Percentiles rank a stretch among this genome's conserved stretches.
Conservation (phyloP, 2,113 vertebrate genomes). For the Brachyhypopomus occidentalis region DNA sequence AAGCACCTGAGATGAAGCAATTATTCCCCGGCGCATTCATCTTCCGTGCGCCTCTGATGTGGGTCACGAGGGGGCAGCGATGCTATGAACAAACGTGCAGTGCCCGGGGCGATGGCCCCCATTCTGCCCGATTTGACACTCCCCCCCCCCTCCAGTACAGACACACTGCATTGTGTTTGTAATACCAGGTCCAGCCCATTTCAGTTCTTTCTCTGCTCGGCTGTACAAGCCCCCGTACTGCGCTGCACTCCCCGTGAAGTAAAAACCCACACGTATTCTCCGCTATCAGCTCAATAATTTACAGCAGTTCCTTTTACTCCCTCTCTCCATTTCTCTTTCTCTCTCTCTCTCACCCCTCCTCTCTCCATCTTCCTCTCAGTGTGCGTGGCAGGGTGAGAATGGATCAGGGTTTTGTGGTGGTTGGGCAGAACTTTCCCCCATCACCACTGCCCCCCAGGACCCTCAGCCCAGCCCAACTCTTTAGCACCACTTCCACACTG, state of each 20-base stretch:
- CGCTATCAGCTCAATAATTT: neutral
- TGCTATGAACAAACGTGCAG: conserved; percentile 55
- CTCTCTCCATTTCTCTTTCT: neutral
- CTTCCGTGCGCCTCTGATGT: conserved; percentile 54
- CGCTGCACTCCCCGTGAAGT: neutral
- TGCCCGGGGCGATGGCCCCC: conserved; percentile 54
- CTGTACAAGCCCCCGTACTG: neutral
- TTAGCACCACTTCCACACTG: neutral
- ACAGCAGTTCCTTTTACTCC: neutral
- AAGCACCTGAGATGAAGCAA: conserved; percentile 28
- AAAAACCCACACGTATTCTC: neutral
- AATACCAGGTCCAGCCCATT: neutral
- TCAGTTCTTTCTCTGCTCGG: neutral
- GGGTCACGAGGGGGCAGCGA: conserved; percentile 64
- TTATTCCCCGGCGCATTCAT: conserved; percentile 44
- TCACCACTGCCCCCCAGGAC: neutral
- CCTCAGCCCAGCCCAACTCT: neutral
- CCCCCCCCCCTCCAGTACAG: neutral
- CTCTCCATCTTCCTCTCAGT: neutral
- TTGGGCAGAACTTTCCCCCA: conserved; percentile 9
- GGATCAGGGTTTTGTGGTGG: neutral
- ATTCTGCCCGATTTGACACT: conserved; percentile 47
- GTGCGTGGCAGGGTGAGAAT: neutral
- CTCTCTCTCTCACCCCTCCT: neutral
- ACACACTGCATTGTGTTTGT: conserved; percentile 23